A percentile compares a stretch with the other conserved stretches of the same genome.
phyloP scores from a whole-genome alignment of 2,797 vertebrate genomes.

The Meda fulgida region DNA sequence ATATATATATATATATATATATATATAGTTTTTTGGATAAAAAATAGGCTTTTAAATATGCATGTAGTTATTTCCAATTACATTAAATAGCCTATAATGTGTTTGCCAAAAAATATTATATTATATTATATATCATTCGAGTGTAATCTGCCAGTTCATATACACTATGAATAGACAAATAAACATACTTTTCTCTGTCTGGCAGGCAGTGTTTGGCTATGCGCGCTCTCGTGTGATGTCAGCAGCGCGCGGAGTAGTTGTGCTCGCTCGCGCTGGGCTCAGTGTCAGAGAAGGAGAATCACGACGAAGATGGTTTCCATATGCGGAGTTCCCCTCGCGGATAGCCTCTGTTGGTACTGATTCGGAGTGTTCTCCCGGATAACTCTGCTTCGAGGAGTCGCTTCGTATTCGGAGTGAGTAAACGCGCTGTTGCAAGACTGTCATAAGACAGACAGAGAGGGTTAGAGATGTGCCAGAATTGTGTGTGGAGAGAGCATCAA shows the following conservation, averaged over 20 bases:
- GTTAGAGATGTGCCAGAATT: background rate
- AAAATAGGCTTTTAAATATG: too few species aligned
- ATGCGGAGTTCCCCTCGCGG: slow-evolving; percentile 49
- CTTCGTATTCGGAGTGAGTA: slow-evolving; percentile 58
- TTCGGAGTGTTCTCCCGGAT: slow-evolving; percentile 46
- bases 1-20: too few species aligned
- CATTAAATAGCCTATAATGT: too few species aligned
- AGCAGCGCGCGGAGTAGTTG: slow-evolving; percentile 46
- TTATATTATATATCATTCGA: background rate
- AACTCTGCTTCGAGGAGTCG: slow-evolving; percentile 33
- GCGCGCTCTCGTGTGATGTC: slow-evolving; percentile 60
- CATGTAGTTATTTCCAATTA: too few species aligned
- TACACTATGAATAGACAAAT: background rate
- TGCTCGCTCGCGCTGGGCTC: slow-evolving; percentile 48
- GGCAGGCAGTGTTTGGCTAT: background rate
- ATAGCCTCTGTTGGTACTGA: slow-evolving; percentile 53
- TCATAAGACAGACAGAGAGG: background rate
- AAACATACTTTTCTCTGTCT: background rate
- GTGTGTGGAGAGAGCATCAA: slow-evolving; percentile 19
- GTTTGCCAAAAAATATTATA: too few species aligned
- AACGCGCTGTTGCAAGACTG: slow-evolving; percentile 1
- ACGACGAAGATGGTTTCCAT: slow-evolving; percentile 54
- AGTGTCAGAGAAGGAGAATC: slow-evolving; percentile 51
- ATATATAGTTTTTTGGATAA: too few species aligned
- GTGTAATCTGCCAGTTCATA: background rate